Evolutionary conservation across 2,888 invertebrate genomes (phyloP).

Genomic region (Pristionchus exspectatus): DNA sequence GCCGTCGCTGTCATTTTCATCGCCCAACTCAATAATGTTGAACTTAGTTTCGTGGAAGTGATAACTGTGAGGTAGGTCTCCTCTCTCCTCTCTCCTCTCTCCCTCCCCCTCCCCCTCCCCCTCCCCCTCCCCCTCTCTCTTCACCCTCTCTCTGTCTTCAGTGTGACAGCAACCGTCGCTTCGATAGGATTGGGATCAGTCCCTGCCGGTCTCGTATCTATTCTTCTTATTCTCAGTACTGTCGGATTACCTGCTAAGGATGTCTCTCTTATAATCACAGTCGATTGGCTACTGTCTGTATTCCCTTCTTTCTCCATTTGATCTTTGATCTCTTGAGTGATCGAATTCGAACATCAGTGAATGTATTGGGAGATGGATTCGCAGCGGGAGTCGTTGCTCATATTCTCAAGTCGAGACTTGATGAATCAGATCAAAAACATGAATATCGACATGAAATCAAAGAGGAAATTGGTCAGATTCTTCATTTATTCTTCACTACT

Average conservation of each 20-base stretch:
- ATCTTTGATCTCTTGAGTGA: constrained; percentile 65
- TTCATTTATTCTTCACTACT: background rate
- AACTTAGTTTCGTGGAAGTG: constrained; percentile 90
- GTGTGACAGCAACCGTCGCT: constrained; percentile 85
- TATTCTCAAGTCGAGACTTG: constrained; percentile 63
- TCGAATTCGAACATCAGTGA: constrained; percentile 75
- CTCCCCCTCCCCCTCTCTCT: background rate
- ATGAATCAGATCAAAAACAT: constrained; percentile 70
- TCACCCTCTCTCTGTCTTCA: background rate
- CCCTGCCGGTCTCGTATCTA: constrained; percentile 85
- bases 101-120: background rate
- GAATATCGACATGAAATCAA: constrained; percentile 73
- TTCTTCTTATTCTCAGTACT: constrained; percentile 85
- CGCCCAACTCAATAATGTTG: constrained; percentile 90
- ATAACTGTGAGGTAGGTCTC: constrained; percentile 89
- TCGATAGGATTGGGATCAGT: constrained; percentile 85
- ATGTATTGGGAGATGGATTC: constrained; percentile 77
- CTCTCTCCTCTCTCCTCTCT: background rate
- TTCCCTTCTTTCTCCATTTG: background rate
- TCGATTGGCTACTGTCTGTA: constrained; percentile 85
- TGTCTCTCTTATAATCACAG: constrained; percentile 84
- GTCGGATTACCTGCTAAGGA: constrained; percentile 85
- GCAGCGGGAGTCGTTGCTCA: constrained; percentile 74
- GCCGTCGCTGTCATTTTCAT: constrained; percentile 98
- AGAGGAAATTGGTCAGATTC: constrained; percentile 70